Conservation (phyloP, 2,888 invertebrate species). For the Ormyrus pomaceus region DNA sequence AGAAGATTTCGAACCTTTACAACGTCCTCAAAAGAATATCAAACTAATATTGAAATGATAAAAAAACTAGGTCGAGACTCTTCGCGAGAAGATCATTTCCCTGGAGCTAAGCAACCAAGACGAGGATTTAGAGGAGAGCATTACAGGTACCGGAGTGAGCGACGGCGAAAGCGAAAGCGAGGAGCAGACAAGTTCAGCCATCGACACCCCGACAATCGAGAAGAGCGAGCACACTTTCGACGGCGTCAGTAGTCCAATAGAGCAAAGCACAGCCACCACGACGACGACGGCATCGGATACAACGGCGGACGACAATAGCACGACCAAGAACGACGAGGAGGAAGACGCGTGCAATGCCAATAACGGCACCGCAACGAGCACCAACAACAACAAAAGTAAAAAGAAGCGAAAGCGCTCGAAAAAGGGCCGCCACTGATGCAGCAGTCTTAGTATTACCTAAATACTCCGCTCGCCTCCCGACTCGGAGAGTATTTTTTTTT, state of each 20-base stretch:
- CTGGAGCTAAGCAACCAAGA: slow-evolving; percentile 86
- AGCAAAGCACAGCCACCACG: slow-evolving; percentile 72
- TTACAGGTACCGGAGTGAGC: slow-evolving; percentile 69
- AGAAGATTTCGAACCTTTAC: too few relatives aligned
- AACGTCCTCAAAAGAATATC: too few relatives aligned
- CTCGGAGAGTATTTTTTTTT: slow-evolving; percentile 52
- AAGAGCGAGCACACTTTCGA: slow-evolving; percentile 67
- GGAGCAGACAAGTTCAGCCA: slow-evolving; percentile 71
- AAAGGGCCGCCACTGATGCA: slow-evolving; percentile 76
- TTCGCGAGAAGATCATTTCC: slow-evolving; percentile 93
- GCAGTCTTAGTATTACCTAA: slow-evolving; percentile 10
- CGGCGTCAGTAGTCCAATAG: slow-evolving; percentile 58
- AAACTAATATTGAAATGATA: background rate
- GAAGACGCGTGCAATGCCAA: slow-evolving; percentile 72
- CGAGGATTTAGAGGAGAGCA: slow-evolving; percentile 76
- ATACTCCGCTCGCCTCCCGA: slow-evolving; percentile 24
- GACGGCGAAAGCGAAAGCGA: slow-evolving; percentile 72
- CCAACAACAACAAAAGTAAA: slow-evolving; percentile 69
- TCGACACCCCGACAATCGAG: slow-evolving; percentile 73
- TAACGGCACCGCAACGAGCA: slow-evolving; percentile 52
- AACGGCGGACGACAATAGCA: background rate
- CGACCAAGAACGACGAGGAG: slow-evolving; percentile 13
- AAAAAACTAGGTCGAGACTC: slow-evolving; percentile 86
- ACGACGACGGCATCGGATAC: slow-evolving; percentile 73
- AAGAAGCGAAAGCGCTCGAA: slow-evolving; percentile 78